Evolutionary conservation across 2,797 vertebrate species (phyloP), one percentile per base, ranked within the genome.

Genomic region (Malurus leucopterus): DNA sequence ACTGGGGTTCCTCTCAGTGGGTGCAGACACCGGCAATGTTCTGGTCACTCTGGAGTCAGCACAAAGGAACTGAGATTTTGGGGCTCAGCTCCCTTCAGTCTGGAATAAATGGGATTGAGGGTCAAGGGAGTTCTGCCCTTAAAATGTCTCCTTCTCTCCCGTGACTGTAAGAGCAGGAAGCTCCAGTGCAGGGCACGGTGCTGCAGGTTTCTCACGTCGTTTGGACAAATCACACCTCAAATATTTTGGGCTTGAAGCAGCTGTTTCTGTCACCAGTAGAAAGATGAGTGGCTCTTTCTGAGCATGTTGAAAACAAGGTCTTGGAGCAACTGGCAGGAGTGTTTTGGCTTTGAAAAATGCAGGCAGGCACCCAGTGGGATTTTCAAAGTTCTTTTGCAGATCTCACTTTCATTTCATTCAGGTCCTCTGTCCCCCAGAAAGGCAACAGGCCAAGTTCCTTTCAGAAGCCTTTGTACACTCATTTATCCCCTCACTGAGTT

Each of bases 321-420:
- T 77, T 51, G 8, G 26, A 78, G 86, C 69, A 90, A 55, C 55
- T 58, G 86, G 51, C 53, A 86, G 55, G 27, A 61, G 20, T 57
- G 9, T 41, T 82, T 50, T 71, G 71, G 80, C 86, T 76, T 27
- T 72, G 71, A 67, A 63, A 88, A 54, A 86, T 18, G 50, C 50
- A 70, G 83, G 59, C 64, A 75, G 70, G 30, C 38, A 47, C 32
- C 44, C 88, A 57, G 68, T 27, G 78, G 72, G 69, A 46, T 77
- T 90, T 77, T 54, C 68, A 69, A 68, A 91, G 79, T 61, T 44
- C 13, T 90, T 90, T 58, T 83, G 65, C 51, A 87, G 64, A 84
- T 57, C 79, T 82, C 69, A 24, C 67, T 91, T 77, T 46, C 29
- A n/a, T 86, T 79, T 88, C 47, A 43, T 71, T 80, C 54, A 49